A percentile compares a stretch with the other conserved stretches of the same genome.
These are phyloP conservation scores for Acanthurus leucopareius DNA, from an alignment of 2,797 vertebrate species.

Conservation along the genomic window DNA sequence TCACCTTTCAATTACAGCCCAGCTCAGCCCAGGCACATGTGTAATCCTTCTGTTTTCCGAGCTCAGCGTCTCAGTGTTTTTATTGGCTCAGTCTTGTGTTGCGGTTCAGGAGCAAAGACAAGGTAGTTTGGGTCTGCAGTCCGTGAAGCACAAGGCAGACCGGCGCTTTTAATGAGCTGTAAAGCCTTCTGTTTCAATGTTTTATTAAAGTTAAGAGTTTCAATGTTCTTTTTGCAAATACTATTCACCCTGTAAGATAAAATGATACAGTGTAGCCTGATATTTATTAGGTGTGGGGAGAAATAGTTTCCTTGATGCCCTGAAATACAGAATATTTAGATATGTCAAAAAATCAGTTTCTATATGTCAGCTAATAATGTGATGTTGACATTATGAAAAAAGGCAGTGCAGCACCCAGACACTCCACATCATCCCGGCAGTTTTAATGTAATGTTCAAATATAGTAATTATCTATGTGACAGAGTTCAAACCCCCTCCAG, in stretches of 20 bases:
- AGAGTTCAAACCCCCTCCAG: too few species aligned
- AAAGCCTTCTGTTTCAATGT: not conserved
- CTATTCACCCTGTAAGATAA: not conserved
- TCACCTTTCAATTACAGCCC: constrained; percentile 62
- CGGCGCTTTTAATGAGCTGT: constrained; percentile 2
- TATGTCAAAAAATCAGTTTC: too few species aligned
- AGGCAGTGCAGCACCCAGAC: too few species aligned
- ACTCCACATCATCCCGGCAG: too few species aligned
- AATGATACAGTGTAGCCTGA: not conserved
- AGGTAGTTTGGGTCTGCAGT: constrained; percentile 47
- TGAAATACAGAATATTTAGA: too few species aligned
- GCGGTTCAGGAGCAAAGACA: constrained; percentile 35
- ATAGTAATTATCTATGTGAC: too few species aligned
- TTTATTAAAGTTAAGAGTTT: not conserved
- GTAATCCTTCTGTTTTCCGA: constrained; percentile 57
- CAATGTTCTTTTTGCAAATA: not conserved
- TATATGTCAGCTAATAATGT: too few species aligned
- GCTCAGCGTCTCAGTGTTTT: constrained; percentile 41
- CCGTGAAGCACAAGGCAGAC: constrained; percentile 14
- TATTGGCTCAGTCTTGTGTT: constrained; percentile 39
- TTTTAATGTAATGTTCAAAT: too few species aligned
- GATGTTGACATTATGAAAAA: too few species aligned
- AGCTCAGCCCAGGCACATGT: constrained; percentile 45
- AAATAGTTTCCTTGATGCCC: too few species aligned
- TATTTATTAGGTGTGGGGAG: not conserved